phyloP scores from a whole-genome alignment of 1,140 invertebrate species.

The Lamellibrachia luymesi region DNA sequence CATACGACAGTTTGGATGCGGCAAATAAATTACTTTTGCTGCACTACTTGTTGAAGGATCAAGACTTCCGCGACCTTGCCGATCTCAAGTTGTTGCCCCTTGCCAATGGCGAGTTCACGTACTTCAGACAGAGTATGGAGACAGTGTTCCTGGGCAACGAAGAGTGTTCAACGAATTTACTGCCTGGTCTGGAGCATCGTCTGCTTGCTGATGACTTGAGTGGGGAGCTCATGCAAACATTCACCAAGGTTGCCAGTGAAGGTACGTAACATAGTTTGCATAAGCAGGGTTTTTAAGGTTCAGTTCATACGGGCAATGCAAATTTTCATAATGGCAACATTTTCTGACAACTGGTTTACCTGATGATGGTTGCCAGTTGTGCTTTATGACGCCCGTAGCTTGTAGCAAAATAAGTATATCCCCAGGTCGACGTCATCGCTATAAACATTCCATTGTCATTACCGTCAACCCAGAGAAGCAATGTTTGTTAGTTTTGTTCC shows the following conservation, averaged over 20 bases:
- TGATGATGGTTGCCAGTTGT: neutral
- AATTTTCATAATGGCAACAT: neutral
- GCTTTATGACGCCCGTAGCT: no score
- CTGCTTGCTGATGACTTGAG: neutral
- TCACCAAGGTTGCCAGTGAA: neutral
- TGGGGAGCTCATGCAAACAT: neutral
- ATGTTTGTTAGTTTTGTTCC: no score
- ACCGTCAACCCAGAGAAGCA: no score
- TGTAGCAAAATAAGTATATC: no score
- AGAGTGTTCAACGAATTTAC: slow-evolving; percentile 17
- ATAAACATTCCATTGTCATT: no score
- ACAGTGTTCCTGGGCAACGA: slow-evolving; percentile 20
- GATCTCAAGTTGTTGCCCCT: no score
- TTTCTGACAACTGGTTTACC: neutral
- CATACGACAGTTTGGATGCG: neutral
- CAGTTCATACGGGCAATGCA: neutral
- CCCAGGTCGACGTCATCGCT: no score
- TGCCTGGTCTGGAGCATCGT: no score
- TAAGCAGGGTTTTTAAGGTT: neutral
- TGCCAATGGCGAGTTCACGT: no score
- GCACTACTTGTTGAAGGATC: no score
- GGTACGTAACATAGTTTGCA: neutral
- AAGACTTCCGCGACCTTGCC: no score
- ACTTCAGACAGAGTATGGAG: slow-evolving; percentile 17
- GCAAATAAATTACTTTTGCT: no score